Conservation (phyloP, 1,140 invertebrate genomes). For the Hycleus cichorii region DNA sequence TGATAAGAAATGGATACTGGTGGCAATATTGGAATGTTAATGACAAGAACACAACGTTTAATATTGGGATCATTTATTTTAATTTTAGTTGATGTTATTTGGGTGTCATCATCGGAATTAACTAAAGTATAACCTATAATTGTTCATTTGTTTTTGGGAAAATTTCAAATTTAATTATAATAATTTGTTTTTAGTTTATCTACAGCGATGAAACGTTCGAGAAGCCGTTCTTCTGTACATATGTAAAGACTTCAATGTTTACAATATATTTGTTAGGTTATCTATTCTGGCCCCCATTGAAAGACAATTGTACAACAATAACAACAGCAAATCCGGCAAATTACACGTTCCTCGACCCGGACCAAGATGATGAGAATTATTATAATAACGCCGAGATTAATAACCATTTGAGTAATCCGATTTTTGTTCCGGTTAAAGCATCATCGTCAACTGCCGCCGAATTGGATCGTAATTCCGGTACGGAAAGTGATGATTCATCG, state of each 20-base stretch:
- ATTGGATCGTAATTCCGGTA: constrained; percentile 60
- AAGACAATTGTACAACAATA: constrained; percentile 56
- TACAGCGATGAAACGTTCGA: constrained; percentile 71
- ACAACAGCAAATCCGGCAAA: constrained; percentile 48
- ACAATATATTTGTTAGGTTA: constrained; percentile 75
- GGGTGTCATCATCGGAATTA: constrained; percentile 79
- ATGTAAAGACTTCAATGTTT: constrained; percentile 84
- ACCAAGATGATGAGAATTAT: constrained; percentile 60
- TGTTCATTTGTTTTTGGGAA: not conserved
- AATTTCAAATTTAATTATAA: not conserved
- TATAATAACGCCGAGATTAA: constrained; percentile 46
- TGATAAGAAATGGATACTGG: constrained; percentile 15
- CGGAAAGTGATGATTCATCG: constrained; percentile 77
- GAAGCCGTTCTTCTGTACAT: constrained; percentile 86
- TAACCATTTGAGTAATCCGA: constrained; percentile 66
- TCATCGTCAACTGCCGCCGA: constrained; percentile 43
- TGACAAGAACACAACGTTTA: constrained; percentile 66
- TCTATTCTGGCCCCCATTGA: constrained; percentile 75
- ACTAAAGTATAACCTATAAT: constrained; percentile 56
- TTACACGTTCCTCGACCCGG: constrained; percentile 61
- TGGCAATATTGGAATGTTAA: constrained; percentile 39
- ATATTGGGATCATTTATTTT: constrained; percentile 69
- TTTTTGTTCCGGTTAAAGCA: constrained; percentile 75
- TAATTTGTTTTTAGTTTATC: constrained; percentile 61
- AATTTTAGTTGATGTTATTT: constrained; percentile 76